These are phyloP conservation scores for Promerops cafer DNA, from an alignment of 2,113 vertebrate genomes.

Conservation along the genomic window DNA sequence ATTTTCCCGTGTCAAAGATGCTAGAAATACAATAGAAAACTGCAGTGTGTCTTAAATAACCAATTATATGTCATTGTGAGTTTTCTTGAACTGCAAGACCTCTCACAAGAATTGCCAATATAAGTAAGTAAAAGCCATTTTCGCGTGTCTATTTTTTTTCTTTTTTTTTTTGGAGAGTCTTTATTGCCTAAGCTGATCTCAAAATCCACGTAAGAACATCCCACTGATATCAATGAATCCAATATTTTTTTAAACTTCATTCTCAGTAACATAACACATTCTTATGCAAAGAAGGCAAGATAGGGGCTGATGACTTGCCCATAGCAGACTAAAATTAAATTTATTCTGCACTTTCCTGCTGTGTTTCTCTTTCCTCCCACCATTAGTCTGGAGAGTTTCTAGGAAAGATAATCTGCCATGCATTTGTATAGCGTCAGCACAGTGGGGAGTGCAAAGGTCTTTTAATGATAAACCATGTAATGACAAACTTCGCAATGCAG, in stretches of 20 bases:
- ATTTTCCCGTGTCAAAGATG: neutral
- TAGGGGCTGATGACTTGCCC: neutral
- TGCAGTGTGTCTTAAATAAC: neutral
- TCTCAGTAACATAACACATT: neutral
- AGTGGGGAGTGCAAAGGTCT: neutral
- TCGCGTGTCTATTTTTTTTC: neutral
- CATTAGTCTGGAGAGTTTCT: neutral
- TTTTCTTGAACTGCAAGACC: neutral
- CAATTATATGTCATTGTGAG: neutral
- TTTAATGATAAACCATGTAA: conserved; percentile 9
- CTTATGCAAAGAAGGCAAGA: neutral
- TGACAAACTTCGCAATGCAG: neutral
- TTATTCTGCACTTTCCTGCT: neutral
- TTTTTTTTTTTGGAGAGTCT: neutral
- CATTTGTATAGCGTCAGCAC: neutral
- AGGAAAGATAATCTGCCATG: neutral
- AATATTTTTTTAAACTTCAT: neutral
- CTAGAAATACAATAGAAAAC: neutral
- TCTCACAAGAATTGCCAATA: neutral
- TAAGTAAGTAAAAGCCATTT: neutral
- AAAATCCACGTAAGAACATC: neutral
- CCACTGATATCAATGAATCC: neutral
- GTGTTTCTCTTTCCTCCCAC: neutral
- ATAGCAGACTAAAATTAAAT: neutral
- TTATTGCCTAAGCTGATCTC: neutral